Percentiles rank a stretch among this genome's conserved stretches.
These are phyloP conservation scores for Dendrophyllia cribrosa DNA, from an alignment of 64 coral and sea anemone species.

Conservation along the genomic window DNA sequence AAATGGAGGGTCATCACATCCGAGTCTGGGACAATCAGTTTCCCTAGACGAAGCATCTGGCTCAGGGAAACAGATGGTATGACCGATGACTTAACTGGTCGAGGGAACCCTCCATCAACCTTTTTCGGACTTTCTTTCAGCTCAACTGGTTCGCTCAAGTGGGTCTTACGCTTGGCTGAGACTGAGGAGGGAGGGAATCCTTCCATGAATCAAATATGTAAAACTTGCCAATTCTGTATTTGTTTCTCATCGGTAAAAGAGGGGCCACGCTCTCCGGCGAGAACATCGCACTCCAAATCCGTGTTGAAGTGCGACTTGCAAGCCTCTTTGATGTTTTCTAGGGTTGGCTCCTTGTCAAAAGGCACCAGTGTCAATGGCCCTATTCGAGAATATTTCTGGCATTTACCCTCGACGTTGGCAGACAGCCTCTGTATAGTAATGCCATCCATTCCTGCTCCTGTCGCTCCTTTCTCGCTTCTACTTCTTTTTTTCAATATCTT, in stretches of 20 bases:
- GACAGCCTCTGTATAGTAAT: neutral
- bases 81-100: conserved; percentile 44
- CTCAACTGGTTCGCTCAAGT: too few relatives aligned
- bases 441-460: neutral
- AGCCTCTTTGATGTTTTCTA: too few relatives aligned
- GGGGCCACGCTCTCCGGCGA: neutral
- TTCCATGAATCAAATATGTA: neutral
- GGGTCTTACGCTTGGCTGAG: too few relatives aligned
- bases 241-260: neutral
- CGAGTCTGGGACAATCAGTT: conserved; percentile 50
- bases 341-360: neutral
- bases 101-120: too few relatives aligned
- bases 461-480: too few relatives aligned
- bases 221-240: neutral
- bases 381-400: neutral
- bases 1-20: too few relatives aligned
- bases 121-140: too few relatives aligned
- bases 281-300: neutral
- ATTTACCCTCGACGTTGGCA: neutral
- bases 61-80: conserved; percentile 67
- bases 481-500: too few relatives aligned
- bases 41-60: conserved; percentile 59
- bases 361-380: neutral
- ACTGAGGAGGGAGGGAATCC: too few relatives aligned
- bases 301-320: neutral